Percentiles rank a stretch among this genome's conserved stretches.
Conservation (phyloP, 2,888 invertebrate species). For the Drosophila pseudotalamancana region DNA sequence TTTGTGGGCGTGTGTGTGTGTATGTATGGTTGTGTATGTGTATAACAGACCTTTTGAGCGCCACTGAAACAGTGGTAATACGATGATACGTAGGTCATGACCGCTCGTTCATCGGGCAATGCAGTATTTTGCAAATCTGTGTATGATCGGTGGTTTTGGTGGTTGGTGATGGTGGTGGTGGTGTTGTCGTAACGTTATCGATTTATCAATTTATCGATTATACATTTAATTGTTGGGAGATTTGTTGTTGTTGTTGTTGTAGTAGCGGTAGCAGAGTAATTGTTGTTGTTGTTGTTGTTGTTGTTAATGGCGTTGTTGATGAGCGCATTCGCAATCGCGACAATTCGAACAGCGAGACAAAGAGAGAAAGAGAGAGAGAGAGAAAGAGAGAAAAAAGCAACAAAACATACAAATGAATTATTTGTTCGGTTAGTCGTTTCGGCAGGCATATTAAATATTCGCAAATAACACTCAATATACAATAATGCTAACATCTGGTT, state of each 20-base stretch:
- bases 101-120: conserved; percentile 99
- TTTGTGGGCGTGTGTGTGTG: neutral
- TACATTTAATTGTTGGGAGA: conserved; percentile 27
- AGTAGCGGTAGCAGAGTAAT: conserved; percentile 43
- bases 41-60: conserved; percentile 96
- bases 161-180: conserved; percentile 27
- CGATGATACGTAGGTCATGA: conserved; percentile 99
- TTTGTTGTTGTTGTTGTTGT: conserved; percentile 45
- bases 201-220: conserved; percentile 18
- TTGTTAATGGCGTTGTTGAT: conserved; percentile 54
- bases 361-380: conserved; percentile 33
- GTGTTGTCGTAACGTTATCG: conserved; percentile 31
- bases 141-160: conserved; percentile 58
- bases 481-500: neutral
- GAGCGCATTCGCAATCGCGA: conserved; percentile 52
- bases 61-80: conserved; percentile 99
- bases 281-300: conserved; percentile 54
- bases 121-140: conserved; percentile 92
- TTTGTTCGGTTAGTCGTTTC: conserved; percentile 57
- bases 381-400: conserved; percentile 61
- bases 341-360: conserved; percentile 43
- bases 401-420: conserved; percentile 71
- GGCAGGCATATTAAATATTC: conserved; percentile 36
- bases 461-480: conserved; percentile 25
- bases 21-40: conserved; percentile 7